Evolutionary conservation across 2,113 vertebrate genomes (phyloP).

Genomic region (Halcyon malimbica): DNA sequence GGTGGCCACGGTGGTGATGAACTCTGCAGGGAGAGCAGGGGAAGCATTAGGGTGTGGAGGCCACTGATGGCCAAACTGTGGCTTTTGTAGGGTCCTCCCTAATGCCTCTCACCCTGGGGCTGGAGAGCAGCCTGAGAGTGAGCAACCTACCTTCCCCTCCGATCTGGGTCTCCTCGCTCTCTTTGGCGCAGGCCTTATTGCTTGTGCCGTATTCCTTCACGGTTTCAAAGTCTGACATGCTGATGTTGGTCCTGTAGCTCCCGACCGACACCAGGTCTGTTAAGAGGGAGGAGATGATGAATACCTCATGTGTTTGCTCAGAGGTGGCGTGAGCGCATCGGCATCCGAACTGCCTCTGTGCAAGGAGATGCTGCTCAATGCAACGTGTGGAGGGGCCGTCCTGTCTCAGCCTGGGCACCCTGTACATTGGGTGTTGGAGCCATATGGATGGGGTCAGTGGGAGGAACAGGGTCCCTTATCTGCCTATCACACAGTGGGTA

Average conservation of each 20-base stretch:
- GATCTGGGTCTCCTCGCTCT: constrained; percentile 55
- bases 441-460: fast-evolving
- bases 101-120: fast-evolving
- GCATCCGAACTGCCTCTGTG: fast-evolving
- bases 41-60: neutral
- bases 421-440: fast-evolving
- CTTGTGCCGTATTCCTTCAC: constrained; percentile 44
- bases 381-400: fast-evolving
- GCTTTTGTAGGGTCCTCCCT: neutral
- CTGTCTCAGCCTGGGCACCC: neutral
- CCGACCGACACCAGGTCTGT: constrained; percentile 78
- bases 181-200: constrained; percentile 11
- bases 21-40: constrained; percentile 48
- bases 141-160: constrained; percentile 52
- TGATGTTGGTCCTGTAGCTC: constrained; percentile 81
- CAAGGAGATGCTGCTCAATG: fast-evolving
- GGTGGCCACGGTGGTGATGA: fast-evolving
- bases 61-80: fast-evolving
- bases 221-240: constrained; percentile 76
- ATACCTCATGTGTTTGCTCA: fast-evolving
- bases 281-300: neutral
- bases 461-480: neutral
- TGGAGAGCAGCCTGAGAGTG: neutral
- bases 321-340: fast-evolving
- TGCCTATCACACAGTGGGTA: fast-evolving